phyloP scores from a whole-genome alignment of 2,888 invertebrate genomes.

The Pegoplata infirma region DNA sequence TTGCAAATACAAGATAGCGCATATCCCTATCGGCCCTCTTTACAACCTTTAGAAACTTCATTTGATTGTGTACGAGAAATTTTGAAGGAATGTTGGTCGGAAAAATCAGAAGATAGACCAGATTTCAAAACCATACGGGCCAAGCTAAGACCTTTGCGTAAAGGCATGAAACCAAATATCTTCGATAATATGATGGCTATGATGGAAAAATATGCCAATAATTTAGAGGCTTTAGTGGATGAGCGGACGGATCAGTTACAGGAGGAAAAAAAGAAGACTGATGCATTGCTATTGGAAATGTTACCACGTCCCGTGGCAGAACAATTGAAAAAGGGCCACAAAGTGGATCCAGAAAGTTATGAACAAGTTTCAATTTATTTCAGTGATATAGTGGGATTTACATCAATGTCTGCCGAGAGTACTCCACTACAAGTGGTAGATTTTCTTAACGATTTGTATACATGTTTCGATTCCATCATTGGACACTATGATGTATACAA shows the following conservation, averaged over 20 bases:
- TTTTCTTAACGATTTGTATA: slow-evolving; percentile 95
- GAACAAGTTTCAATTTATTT: slow-evolving; percentile 94
- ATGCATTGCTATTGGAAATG: slow-evolving; percentile 92
- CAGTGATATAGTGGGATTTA: slow-evolving; percentile 96
- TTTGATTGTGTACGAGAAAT: slow-evolving; percentile 93
- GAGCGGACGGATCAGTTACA: slow-evolving; percentile 95
- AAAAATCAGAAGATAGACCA: slow-evolving; percentile 87
- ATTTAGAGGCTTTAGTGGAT: slow-evolving; percentile 94
- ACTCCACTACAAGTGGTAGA: slow-evolving; percentile 94
- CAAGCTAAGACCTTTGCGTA: slow-evolving; percentile 87
- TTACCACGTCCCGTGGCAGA: slow-evolving; percentile 94
- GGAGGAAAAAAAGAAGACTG: slow-evolving; percentile 98
- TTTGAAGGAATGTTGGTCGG: slow-evolving; percentile 92
- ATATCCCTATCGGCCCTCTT: slow-evolving; percentile 81
- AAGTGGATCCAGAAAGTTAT: slow-evolving; percentile 93
- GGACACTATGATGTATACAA: slow-evolving; percentile 96
- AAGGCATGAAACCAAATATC: slow-evolving; percentile 97
- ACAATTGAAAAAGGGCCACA: slow-evolving; percentile 91
- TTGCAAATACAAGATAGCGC: slow-evolving; percentile 74
- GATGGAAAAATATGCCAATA: slow-evolving; percentile 98
- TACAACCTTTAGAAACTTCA: slow-evolving; percentile 87
- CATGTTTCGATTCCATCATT: slow-evolving; percentile 95
- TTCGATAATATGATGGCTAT: slow-evolving; percentile 99
- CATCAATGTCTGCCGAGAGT: slow-evolving; percentile 94
- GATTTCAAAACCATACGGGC: slow-evolving; percentile 91